Conservation (phyloP, 2,797 vertebrate genomes). For the Aselliscus stoliczkanus region DNA sequence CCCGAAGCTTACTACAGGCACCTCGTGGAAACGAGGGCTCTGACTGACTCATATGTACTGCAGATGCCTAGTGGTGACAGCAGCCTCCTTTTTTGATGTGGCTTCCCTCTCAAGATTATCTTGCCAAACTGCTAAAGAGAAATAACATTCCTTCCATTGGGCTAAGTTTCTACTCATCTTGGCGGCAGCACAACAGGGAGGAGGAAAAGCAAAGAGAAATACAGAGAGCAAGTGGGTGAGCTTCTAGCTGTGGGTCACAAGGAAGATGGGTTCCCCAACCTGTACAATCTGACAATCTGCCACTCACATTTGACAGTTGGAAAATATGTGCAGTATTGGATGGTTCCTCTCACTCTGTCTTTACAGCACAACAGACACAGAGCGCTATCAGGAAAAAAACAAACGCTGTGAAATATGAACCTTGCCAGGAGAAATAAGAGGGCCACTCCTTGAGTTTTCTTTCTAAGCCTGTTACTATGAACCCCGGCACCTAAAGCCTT, state of each 20-base stretch:
- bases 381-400: neutral
- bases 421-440: neutral
- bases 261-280: neutral
- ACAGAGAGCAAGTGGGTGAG: neutral
- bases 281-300: neutral
- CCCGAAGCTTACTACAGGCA: rapidly evolving
- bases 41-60: constrained; percentile 64
- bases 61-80: constrained; percentile 59
- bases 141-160: constrained; percentile 60
- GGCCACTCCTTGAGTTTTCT: rapidly evolving
- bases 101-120: constrained; percentile 45
- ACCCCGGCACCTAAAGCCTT: neutral
- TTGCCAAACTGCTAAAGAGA: constrained; percentile 59
- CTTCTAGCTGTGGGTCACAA: neutral
- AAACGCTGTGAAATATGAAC: neutral
- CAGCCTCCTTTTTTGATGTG: constrained; percentile 77
- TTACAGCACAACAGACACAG: neutral
- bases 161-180: constrained; percentile 22
- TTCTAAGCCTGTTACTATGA: neutral
- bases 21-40: constrained; percentile 56
- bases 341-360: neutral
- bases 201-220: neutral
- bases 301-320: neutral
- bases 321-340: neutral
- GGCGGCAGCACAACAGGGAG: neutral